These are phyloP conservation scores for Chrysaora quinquecirrha DNA, from an alignment of 30 jellyfish, hydroid and myxozoan genomes.

Conservation along the genomic window DNA sequence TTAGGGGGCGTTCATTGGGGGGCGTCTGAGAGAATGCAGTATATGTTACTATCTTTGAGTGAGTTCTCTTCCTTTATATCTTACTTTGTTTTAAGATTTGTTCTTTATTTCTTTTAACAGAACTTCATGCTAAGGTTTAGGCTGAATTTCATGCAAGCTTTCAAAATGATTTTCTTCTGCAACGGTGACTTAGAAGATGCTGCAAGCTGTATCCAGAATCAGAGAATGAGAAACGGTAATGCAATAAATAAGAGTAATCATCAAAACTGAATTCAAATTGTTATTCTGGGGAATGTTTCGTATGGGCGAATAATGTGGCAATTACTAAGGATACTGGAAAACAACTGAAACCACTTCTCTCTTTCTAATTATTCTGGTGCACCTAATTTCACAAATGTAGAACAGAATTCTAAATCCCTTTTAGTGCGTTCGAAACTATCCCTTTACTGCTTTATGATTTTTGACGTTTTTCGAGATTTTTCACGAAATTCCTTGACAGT, in stretches of 20 bases:
- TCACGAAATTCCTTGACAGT: too few species aligned
- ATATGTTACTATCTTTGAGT: neutral
- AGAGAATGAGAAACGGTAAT: conserved; percentile 23
- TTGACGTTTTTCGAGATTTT: too few species aligned
- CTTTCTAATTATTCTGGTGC: neutral
- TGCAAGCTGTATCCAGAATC: neutral
- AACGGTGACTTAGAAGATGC: conserved; percentile 40
- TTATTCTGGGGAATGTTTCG: too few species aligned
- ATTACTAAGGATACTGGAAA: neutral
- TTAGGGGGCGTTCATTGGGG: too few species aligned
- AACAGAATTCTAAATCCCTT: neutral
- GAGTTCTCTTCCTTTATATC: neutral
- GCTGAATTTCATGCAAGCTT: neutral
- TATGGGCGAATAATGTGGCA: neutral
- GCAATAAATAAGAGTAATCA: too few species aligned
- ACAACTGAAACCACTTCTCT: neutral
- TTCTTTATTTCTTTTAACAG: neutral
- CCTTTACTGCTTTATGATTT: too few species aligned
- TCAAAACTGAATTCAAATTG: too few species aligned
- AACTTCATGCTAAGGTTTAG: conserved; percentile 19
- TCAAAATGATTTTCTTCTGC: neutral
- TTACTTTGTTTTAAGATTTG: neutral
- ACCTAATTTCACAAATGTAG: neutral
- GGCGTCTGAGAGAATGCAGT: too few species aligned
- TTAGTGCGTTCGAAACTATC: too few species aligned